Conservation (phyloP, 1,140 invertebrate species). For the Euborellia annulipes region DNA sequence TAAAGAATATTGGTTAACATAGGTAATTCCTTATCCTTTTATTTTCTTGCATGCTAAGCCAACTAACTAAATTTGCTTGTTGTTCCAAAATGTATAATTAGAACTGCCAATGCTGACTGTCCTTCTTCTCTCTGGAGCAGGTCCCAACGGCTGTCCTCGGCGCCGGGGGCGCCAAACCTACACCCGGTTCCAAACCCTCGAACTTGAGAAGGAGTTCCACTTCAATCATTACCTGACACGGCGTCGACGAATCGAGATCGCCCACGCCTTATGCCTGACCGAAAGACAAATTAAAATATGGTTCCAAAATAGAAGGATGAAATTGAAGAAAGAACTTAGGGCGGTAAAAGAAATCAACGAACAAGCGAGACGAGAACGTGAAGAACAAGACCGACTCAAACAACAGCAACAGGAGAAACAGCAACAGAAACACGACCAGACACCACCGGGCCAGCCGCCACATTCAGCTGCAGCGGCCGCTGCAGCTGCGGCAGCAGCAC, state of each 20-base stretch:
- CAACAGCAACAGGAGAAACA: constrained; percentile 76
- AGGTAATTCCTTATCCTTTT: too few species aligned
- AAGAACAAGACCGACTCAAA: constrained; percentile 81
- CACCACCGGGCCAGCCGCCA: constrained; percentile 24
- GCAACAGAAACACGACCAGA: constrained; percentile 34
- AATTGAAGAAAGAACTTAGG: constrained; percentile 87
- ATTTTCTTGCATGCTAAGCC: too few species aligned
- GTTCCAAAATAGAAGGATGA: constrained; percentile 96
- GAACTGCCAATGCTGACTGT: too few species aligned
- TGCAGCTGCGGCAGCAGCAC: constrained; percentile 37
- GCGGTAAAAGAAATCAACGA: constrained; percentile 92
- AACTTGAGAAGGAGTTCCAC: constrained; percentile 96
- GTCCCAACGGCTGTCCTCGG: constrained; percentile 89
- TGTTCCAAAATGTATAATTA: too few species aligned
- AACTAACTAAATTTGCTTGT: too few species aligned
- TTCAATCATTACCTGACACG: constrained; percentile 95
- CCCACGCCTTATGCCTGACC: constrained; percentile 86
- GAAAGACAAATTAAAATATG: constrained; percentile 96
- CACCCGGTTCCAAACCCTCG: constrained; percentile 85
- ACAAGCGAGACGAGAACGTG: constrained; percentile 73
- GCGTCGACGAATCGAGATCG: constrained; percentile 89
- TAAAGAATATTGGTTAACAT: too few species aligned
- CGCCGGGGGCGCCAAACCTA: constrained; percentile 90
- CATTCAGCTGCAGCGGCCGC: constrained; percentile 32
- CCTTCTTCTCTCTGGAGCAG: constrained; percentile 36